Base-by-base conservation (phyloP, 2,888 invertebrate genomes). In the Drosophila phalerata region DNA sequence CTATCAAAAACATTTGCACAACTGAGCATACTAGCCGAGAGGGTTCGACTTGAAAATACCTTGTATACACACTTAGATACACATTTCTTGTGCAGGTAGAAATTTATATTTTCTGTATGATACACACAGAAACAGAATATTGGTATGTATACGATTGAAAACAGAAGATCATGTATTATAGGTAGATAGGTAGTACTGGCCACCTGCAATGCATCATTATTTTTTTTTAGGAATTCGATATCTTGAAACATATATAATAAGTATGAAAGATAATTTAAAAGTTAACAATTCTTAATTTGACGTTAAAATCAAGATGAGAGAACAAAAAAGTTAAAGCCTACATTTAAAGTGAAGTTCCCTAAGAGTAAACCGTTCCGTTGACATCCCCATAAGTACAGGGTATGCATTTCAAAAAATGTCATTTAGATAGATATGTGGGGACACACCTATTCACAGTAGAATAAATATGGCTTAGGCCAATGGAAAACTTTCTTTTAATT, bases 401-500 rank as follows among this genome's bases (percentile, higher is more conserved):
- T 32, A 22, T 19, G 34, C 3, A 45, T 45, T n/a, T 22, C 3
- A 17, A 42, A 10, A 42, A 5, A 5, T 19, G 11, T 5, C 3
- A 11, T 11, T 42, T 42, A 3, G 0, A 8, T 2, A n/a, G 9
- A 5, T 2, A n/a, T 37, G 2, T 19, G n/a, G 8, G 30, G 13
- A 28, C 19, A 34, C 13, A 34, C n/a, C 10, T n/a, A 34, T 19
- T 1, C 19, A 22, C n/a, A 51, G 22, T n/a, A 13, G 34, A 25
- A 52, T 15, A 28, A 30, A 10, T 25, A 13, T 38, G n/a, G 6
- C 19, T 13, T 22, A 17, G 13, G 13, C n/a, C 22, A 38, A 17
- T 42, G 11, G 9, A 40, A 45, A 53, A 62, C 55, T 40, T 70
- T 69, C 32, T 43, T 61, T 61, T 49, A 40, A 28, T 28, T 28